Base-by-base conservation (phyloP, 2,113 vertebrate species). In the Nothocercus julius region DNA sequence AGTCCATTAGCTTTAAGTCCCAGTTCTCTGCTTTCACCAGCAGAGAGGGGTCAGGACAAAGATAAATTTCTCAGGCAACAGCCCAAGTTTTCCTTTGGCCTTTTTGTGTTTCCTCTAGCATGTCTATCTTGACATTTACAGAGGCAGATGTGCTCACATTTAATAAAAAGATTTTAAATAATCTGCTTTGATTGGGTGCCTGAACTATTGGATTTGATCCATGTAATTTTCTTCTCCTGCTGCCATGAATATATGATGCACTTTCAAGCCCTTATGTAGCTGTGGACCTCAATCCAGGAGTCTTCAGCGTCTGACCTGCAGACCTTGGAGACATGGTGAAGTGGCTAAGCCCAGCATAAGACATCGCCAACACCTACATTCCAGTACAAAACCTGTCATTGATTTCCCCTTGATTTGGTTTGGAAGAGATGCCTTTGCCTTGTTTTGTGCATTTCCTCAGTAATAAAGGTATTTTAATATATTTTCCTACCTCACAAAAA, bases 201-300 rank as follows among this genome's bases (percentile, higher is more conserved):
- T 93, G 34, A 91, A 82, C 47, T 82, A 17, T 1, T 90, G 76
- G 51, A 74, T 75, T 83, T 92, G 86, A n/a, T 86, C 66, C 56
- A 53, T 4, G 0, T 76, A 21, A 84, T 88, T 86, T 83, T 94
- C 27, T 77, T 85, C 42, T 82, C 34, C 20, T 19, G 5, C 44
- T 86, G 59, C 64, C 22, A 12, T 69, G 73, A 81, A 58, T 40
- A 5, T 68, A 28, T 64, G 62, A 95, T 62, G 77, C 66, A 64
- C 66, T 36, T 30, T 90, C 69, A 87, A 78, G 76, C 56, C 61
- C 42, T 24, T 77, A 47, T 75, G 63, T 82, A 82, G 54, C 87
- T 79, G 45, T 70, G 63, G 2, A 34, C 95, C 96, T 96, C 94
- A 87, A 95, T 95, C 87, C 67, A 92, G 77, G 94, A 34, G 27